phyloP scores from a whole-genome alignment of 92 coral and sea anemone species.

The Phenganax subtilis region DNA sequence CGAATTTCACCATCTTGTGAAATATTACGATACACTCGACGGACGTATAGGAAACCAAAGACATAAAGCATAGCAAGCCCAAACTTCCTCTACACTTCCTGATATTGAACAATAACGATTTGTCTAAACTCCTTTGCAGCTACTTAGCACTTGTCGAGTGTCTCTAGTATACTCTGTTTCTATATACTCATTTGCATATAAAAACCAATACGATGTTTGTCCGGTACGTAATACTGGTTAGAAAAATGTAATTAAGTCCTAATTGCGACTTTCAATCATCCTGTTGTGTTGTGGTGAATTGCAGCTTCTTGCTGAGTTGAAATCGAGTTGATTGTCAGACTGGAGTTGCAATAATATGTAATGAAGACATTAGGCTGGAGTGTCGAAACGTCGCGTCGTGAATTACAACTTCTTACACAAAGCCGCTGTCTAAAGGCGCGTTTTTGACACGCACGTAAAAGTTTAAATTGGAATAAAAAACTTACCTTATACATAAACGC shows the following conservation, averaged over 20 bases:
- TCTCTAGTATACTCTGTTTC: background rate
- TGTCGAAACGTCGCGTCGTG: no score
- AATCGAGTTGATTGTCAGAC: no score
- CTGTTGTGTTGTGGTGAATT: no score
- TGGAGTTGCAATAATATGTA: no score
- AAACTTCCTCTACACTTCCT: background rate
- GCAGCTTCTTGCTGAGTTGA: no score
- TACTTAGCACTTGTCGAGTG: background rate
- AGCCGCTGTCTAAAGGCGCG: no score
- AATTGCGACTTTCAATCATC: background rate
- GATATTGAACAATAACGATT: background rate
- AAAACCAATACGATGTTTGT: background rate
- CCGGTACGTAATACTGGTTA: background rate
- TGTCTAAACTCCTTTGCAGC: background rate
- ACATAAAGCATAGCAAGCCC: background rate
- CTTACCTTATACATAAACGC: no score
- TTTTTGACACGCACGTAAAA: no score
- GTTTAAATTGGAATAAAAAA: no score
- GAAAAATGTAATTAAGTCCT: background rate
- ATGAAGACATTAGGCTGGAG: no score
- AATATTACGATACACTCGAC: background rate
- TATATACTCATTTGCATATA: background rate
- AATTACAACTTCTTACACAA: no score
- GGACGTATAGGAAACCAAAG: constrained; percentile 1
- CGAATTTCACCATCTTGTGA: no score